Evolutionary conservation across 1,140 invertebrate genomes (phyloP).

Genomic region (Drosophila jambulina): DNA sequence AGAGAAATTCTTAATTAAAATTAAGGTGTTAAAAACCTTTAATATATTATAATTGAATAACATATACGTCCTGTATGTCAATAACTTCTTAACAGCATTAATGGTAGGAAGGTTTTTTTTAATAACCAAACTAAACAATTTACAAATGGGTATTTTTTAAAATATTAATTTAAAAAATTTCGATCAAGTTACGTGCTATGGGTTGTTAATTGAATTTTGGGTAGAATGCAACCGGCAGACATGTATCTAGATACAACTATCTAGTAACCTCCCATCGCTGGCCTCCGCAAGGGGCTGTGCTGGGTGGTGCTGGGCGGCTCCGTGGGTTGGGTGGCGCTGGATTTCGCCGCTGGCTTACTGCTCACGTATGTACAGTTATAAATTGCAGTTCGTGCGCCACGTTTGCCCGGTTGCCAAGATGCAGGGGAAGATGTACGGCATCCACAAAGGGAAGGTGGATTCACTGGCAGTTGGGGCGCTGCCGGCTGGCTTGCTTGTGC

Average conservation of each 20-base stretch:
- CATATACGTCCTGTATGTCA: too few species aligned
- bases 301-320: neutral
- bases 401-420: conserved; percentile 49
- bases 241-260: neutral
- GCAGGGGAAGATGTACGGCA: conserved; percentile 13
- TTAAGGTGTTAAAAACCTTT: too few species aligned
- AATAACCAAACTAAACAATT: neutral
- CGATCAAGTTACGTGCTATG: neutral
- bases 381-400: conserved; percentile 76
- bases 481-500: neutral
- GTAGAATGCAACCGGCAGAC: neutral
- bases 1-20: too few species aligned
- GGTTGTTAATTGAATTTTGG: neutral
- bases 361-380: conserved; percentile 80
- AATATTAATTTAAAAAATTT: too few species aligned
- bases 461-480: neutral
- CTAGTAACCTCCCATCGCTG: conserved; percentile 6
- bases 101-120: too few species aligned
- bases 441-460: conserved; percentile 12
- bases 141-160: neutral
- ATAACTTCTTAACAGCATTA: neutral
- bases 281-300: neutral
- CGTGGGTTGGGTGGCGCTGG: conserved; percentile 16
- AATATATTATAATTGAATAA: too few species aligned
- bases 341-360: conserved; percentile 43